Evolutionary conservation across 2,888 invertebrate genomes (phyloP), one percentile per base, ranked within the genome.

Genomic region (Drosophila flavopinicola): DNA sequence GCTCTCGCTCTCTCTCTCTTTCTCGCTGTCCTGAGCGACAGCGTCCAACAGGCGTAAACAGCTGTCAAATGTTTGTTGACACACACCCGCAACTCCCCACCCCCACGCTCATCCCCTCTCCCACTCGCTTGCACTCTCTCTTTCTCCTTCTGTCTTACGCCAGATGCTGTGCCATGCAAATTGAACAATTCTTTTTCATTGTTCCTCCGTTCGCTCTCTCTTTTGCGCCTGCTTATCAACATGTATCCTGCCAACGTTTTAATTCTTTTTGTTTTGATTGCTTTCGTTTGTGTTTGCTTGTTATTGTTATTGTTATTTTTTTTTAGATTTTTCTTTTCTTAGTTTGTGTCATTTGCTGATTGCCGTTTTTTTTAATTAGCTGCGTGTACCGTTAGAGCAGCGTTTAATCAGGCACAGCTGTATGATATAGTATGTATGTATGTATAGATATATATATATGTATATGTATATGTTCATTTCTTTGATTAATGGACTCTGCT

Each of bases 31-130:
- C 56, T 65, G 37, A 23, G 48, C 27, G 33, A 15, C 48, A 33
- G 70, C 78, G 75, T 78, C 85, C 85, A 84, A 80, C 84, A 86
- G 80, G 86, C 80, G 60, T 66, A 79, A 86, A 80, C 86, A 80
- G 87, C 80, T 80, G 80, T 84, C 67, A 70, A 68, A 61, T 79
- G 78, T 74, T 80, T 84, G 61, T 79, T 65, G 72, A 76, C 84
- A 68, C 49, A 57, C 52, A 56, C 56, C 32, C 25, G 25, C 44
- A 49, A 48, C 25, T 13, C 7, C 41, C 17, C 39, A 3, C 17
- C 15, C 13, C 39, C 37, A 61, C 32, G 17, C 30, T 13, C 13
- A 7, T 13, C 13, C 33, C 7, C 39, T 9, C 13, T 20, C 25
- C 39, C 35, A 71, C 24, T 30, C 15, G 32, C n/a, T 9, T 10